Percentiles rank a stretch among this genome's conserved stretches.
Conservation (phyloP, 30 jellyfish, hydroid and myxozoan genomes). For the Aurelia sp. region DNA sequence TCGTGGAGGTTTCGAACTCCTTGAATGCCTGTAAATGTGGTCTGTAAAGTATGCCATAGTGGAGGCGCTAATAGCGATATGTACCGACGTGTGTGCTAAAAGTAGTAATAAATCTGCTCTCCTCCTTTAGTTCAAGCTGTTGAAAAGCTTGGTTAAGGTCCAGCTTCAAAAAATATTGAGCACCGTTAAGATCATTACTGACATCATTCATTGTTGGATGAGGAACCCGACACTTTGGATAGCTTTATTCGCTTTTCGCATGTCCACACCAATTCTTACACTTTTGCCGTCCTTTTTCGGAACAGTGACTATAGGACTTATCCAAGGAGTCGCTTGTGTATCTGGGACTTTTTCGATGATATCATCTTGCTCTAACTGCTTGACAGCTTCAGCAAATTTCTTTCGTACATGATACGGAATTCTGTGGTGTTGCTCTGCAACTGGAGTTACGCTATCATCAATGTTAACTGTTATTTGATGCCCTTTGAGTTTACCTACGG, state of each 20-base stretch:
- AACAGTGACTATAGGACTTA: slow-evolving; percentile 1
- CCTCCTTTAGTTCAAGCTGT: background rate
- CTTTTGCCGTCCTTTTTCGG: slow-evolving; percentile 23
- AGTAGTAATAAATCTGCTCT: too few relatives aligned
- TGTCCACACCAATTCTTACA: slow-evolving; percentile 34
- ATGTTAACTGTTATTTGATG: background rate
- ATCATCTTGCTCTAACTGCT: background rate
- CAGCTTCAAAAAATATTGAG: background rate
- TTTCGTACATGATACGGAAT: too few relatives aligned
- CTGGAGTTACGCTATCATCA: too few relatives aligned
- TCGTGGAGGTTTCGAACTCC: too few relatives aligned
- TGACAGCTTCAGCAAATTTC: slow-evolving; percentile 9
- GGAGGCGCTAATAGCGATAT: too few relatives aligned
- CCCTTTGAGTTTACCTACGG: slow-evolving; percentile 8
- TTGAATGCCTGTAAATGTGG: too few relatives aligned
- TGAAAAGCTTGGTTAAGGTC: background rate
- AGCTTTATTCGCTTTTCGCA: slow-evolving; percentile 33
- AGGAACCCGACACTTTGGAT: background rate
- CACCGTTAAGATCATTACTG: background rate
- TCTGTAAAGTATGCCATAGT: too few relatives aligned
- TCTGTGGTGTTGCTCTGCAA: too few relatives aligned
- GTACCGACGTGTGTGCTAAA: too few relatives aligned
- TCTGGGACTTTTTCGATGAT: slow-evolving; percentile 17
- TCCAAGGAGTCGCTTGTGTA: slow-evolving; percentile 15
- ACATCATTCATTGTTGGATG: too few relatives aligned